Evolutionary conservation across 64 coral and sea anemone genomes (phyloP).

Genomic region (Stylophora pistillata): DNA sequence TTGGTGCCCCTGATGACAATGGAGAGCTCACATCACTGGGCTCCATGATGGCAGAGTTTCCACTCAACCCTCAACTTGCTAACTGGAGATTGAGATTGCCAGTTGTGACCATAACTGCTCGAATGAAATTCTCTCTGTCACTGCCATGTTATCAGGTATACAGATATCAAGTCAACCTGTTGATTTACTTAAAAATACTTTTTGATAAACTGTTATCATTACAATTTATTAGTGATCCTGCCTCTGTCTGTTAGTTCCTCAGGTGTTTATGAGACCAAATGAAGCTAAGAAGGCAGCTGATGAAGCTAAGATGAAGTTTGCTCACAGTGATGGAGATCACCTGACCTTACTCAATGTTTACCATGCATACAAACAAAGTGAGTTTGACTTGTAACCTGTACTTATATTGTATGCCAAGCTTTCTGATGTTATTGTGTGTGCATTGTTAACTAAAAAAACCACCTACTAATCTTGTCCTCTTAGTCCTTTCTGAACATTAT

Average conservation of each 20-base stretch:
- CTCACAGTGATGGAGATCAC: slow-evolving; percentile 99
- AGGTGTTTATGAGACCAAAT: slow-evolving; percentile 94
- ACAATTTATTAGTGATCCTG: too few species aligned
- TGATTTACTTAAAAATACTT: too few species aligned
- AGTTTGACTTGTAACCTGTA: slow-evolving; percentile 32
- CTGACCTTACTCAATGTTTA: slow-evolving; percentile 96
- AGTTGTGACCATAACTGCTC: slow-evolving; percentile 98
- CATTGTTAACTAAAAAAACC: too few species aligned
- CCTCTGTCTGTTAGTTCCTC: slow-evolving; percentile 67
- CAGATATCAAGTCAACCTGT: too few species aligned
- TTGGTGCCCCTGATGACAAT: slow-evolving; percentile 96
- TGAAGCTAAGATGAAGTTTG: slow-evolving; percentile 99
- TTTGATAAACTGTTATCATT: too few species aligned
- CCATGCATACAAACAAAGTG: slow-evolving; percentile 99
- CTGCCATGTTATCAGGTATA: slow-evolving; percentile 92
- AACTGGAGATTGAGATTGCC: slow-evolving; percentile 98
- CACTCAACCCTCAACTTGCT: slow-evolving; percentile 90
- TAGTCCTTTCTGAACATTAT: too few species aligned
- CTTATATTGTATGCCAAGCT: not conserved
- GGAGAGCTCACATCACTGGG: slow-evolving; percentile 92
- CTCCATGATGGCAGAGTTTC: slow-evolving; percentile 99
- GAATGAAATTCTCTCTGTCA: slow-evolving; percentile 96
- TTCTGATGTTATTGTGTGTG: too few species aligned
- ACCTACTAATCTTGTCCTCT: too few species aligned
- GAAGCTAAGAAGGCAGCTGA: slow-evolving; percentile 98